A percentile compares a stretch with the other conserved stretches of the same genome.
Evolutionary conservation across 2,113 vertebrate genomes (phyloP).

Genomic region (Oceanodroma tethys): DNA sequence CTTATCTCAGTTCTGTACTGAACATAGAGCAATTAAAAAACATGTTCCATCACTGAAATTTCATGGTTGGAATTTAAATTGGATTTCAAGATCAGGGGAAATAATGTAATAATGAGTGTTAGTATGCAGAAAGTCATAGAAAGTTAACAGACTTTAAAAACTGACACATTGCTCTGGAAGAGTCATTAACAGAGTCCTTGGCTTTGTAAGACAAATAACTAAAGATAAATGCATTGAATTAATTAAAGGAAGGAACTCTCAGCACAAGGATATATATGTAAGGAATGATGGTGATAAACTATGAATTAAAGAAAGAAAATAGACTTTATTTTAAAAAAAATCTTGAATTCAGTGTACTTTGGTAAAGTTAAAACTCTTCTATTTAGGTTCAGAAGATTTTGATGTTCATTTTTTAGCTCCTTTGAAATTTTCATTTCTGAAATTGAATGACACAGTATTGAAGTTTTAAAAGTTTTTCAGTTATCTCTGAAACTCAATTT

Average conservation of each 20-base stretch:
- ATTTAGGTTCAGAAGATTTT: not conserved
- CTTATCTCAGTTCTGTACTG: not conserved
- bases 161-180: slow-evolving; percentile 36
- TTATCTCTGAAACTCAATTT: not conserved
- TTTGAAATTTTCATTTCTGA: not conserved
- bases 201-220: not conserved
- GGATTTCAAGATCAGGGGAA: slow-evolving; percentile 45
- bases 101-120: slow-evolving; percentile 48
- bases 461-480: not conserved
- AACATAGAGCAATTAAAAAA: slow-evolving; percentile 13
- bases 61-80: slow-evolving; percentile 58
- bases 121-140: slow-evolving; percentile 44
- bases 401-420: not conserved
- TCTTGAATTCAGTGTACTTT: not conserved
- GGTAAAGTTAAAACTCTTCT: not conserved
- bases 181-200: slow-evolving; percentile 41
- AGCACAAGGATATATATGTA: not conserved
- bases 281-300: not conserved
- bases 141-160: slow-evolving; percentile 62
- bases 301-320: not conserved
- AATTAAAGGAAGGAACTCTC: slow-evolving; percentile 29
- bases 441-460: not conserved
- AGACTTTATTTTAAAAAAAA: not conserved
- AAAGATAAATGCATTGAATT: slow-evolving; percentile 23
- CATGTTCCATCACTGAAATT: not conserved